Conservation (phyloP, 2,888 invertebrate genomes). For the Apamea monoglypha region DNA sequence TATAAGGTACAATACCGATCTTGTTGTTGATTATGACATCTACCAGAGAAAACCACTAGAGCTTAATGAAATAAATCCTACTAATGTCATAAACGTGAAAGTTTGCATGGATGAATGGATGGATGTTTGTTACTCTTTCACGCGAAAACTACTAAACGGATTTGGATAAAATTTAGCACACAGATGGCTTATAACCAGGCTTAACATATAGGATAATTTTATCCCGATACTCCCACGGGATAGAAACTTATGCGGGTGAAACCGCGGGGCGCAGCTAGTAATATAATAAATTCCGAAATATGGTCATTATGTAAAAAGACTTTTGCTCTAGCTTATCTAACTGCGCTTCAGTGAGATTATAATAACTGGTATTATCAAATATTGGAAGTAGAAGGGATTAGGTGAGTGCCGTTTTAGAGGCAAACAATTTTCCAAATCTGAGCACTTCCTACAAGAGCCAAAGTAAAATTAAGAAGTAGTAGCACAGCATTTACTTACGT, state of each 20-base stretch:
- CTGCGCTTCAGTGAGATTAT: background rate
- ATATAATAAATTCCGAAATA: background rate
- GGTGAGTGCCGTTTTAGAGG: background rate
- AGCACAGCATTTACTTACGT: conserved; percentile 20
- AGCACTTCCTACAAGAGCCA: no score
- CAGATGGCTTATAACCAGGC: no score
- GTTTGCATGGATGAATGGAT: no score
- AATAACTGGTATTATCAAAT: background rate
- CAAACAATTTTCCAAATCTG: background rate
- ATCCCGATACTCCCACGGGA: no score
- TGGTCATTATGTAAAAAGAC: background rate
- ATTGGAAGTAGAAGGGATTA: background rate
- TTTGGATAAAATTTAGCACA: no score
- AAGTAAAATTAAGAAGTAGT: background rate
- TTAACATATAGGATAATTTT: no score
- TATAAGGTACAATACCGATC: background rate
- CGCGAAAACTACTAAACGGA: no score
- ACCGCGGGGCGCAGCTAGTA: background rate
- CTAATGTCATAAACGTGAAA: no score
- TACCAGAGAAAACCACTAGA: background rate
- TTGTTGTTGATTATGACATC: background rate
- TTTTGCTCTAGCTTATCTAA: background rate
- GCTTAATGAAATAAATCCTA: background rate
- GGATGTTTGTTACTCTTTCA: no score
- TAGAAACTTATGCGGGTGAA: no score